phyloP scores from a whole-genome alignment of 2,797 vertebrate species.

The Pantherophis alleghaniensis region DNA sequence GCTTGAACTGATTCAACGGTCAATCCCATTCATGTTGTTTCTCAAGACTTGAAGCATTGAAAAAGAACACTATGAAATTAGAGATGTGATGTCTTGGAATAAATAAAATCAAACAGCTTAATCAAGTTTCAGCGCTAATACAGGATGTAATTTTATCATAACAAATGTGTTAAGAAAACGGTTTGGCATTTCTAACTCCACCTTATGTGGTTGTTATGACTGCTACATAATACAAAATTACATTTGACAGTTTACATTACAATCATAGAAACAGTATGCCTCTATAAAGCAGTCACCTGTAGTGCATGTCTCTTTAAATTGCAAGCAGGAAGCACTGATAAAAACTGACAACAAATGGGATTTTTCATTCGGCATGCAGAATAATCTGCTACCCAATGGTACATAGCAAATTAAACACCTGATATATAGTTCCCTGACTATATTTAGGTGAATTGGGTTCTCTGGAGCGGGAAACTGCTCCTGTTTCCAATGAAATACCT shows the following conservation, averaged over 20 bases:
- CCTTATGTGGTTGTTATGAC: constrained; percentile 19
- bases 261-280: not conserved
- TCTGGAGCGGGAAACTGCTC: not conserved
- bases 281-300: constrained; percentile 13
- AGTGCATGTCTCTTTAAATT: constrained; percentile 56
- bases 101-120: not conserved
- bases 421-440: constrained; percentile 43
- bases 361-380: constrained; percentile 55
- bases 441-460: constrained; percentile 41
- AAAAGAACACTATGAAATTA: not conserved
- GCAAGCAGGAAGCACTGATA: constrained; percentile 53
- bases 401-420: constrained; percentile 42
- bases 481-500: not conserved
- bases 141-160: not conserved
- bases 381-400: constrained; percentile 52
- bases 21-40: not conserved
- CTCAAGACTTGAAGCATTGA: not conserved
- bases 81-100: not conserved
- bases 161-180: not conserved
- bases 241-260: constrained; percentile 8
- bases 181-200: not conserved
- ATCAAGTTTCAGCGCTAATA: not conserved
- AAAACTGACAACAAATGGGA: constrained; percentile 63
- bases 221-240: not conserved
- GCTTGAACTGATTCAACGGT: not conserved